Evolutionary conservation across 2,888 invertebrate genomes (phyloP), one percentile per base, ranked within the genome.

Genomic region (Ophion ventricosus): DNA sequence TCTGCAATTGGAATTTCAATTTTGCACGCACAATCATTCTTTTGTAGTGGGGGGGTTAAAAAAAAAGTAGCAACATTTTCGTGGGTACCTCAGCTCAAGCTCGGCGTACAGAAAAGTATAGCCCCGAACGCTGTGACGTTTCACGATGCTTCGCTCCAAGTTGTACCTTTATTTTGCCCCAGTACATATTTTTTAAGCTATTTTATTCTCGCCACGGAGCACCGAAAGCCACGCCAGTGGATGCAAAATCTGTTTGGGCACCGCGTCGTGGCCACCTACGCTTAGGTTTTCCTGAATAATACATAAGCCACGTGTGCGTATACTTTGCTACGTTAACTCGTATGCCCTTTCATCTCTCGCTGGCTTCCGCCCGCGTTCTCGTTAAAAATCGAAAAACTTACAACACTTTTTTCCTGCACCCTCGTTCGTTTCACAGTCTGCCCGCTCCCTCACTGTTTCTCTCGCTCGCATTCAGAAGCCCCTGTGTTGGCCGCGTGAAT

Each of bases 401-500:
- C 61, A 72, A 79, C 72, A 59, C 74, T 79, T 75, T 70, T 66
- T 70, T 61, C 64, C 17, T 20, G 8, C 49, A 26, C 35, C 43
- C 17, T 72, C 63, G 35, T 61, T 25, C n/a, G 43, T 29, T 54
- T 35, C 23, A 49, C 57, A 69, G 66, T 25, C 66, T 23, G 49
- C 56, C 25, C 72, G 35, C 77, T 73, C 67, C 17, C 43, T 57
- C 63, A 23, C 40, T 80, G 40, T 72, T 72, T 83, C 57, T 59
- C 76, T 73, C 64, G n/a, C 72, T 66, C 67, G 26, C 66, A 25
- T 57, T 67, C 40, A 56, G 57, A 63, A 64, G 74, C 75, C 43
- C 49, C 70, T 70, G 29, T 49, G 63, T 57, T 73, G 72, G 81
- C 70, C 83, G 81, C 79, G 88, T 87, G 88, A 90, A 89, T 90